phyloP scores from a whole-genome alignment of 2,113 vertebrate genomes.

The Puma concolor region DNA sequence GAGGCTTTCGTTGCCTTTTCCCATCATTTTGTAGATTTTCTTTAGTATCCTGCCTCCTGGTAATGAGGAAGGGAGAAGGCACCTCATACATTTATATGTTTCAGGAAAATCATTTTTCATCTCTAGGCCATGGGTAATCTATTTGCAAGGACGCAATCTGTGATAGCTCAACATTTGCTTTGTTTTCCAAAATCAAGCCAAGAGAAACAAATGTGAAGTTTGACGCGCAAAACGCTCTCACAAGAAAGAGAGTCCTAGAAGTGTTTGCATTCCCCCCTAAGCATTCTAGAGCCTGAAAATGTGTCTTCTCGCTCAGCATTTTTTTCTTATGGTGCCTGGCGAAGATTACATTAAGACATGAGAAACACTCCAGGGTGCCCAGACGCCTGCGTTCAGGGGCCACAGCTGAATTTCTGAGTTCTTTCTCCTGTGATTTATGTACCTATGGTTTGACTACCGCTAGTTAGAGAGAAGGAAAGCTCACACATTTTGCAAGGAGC shows the following conservation, averaged over 20 bases:
- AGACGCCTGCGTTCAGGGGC: neutral
- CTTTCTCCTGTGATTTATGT: conserved; percentile 56
- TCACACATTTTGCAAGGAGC: conserved; percentile 36
- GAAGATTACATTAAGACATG: neutral
- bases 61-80: neutral
- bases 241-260: neutral
- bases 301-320: neutral
- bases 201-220: neutral
- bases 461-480: conserved; percentile 45
- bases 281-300: neutral
- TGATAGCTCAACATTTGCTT: conserved; percentile 7
- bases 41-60: neutral
- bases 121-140: neutral
- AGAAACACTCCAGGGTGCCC: neutral
- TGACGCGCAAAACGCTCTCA: neutral
- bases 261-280: neutral
- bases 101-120: neutral
- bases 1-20: neutral
- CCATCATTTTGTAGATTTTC: neutral
- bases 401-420: conserved; percentile 43
- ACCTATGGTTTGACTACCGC: neutral
- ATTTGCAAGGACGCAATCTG: neutral
- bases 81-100: neutral
- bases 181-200: conserved; percentile 26
- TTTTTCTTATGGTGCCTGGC: neutral